Evolutionary conservation across 1,140 invertebrate species (phyloP), one percentile per base, ranked within the genome.

Genomic region (Nasonia vitripennis): DNA sequence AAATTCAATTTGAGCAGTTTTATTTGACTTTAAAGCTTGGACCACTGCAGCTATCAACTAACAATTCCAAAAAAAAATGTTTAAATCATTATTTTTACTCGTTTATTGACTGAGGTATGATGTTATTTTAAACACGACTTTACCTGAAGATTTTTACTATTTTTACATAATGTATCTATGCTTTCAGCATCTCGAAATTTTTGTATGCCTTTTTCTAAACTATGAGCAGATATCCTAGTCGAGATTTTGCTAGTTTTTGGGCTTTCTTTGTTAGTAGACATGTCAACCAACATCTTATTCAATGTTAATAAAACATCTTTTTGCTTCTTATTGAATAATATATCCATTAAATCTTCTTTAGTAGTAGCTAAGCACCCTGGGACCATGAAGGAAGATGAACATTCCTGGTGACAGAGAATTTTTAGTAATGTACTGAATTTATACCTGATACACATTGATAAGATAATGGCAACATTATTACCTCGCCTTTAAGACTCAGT

Each of bases 291-390:
- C 88, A 94, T 94, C 90, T 95, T 94, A 88, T 95, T 95, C 9
- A 95, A 87, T 75, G 93, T 92, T 27, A 94, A 91, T 91, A 95
- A 93, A 23, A 95, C 94, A 74, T 95, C 94, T 85, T 95, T 95
- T 89, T 95, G 95, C 10, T 94, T 94, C 89, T 95, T 94, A 78
- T 93, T 94, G 62, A 95, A 93, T 88, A 95, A 93, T 83, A 95
- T 91, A 86, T 95, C 93, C 48, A 94, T 88, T 41, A 91, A 87
- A 75, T 89, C 85, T 55, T 87, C 82, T 51, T 91, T 88, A 51
- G 88, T 90, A 12, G 89, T 92, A 17, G 92, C 93, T 79, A 93
- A 86, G 73, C 92, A 93, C 75, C 92, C 92, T 55, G 91, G 90
- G 68, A 92, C 87, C 80, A 92, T 89, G 27, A 89, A 89, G 14